These are phyloP conservation scores for Podarcis muralis DNA, from an alignment of 2,113 vertebrate genomes.

Conservation along the genomic window DNA sequence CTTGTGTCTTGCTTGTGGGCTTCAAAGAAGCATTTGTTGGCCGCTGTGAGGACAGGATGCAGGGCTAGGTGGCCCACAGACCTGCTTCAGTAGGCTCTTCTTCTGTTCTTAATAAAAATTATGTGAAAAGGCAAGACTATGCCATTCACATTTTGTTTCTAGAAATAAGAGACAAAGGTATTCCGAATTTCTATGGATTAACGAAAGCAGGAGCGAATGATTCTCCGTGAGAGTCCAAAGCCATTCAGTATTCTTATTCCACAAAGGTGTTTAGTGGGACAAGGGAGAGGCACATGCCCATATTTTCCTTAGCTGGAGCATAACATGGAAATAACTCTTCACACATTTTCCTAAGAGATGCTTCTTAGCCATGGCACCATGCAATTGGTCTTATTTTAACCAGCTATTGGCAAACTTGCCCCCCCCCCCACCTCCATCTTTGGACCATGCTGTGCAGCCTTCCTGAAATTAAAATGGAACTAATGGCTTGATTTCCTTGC, in stretches of 20 bases:
- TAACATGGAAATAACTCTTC: constrained; percentile 30
- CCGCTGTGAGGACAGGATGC: too few species aligned
- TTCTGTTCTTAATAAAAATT: not conserved
- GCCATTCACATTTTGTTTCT: not conserved
- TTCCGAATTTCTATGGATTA: not conserved
- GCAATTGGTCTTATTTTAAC: constrained; percentile 4
- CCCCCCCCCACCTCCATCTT: not conserved
- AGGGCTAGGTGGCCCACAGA: too few species aligned
- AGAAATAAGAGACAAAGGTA: not conserved
- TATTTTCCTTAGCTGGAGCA: constrained; percentile 9
- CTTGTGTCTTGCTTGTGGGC: not conserved
- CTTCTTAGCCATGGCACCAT: constrained; percentile 16
- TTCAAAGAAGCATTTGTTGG: not conserved
- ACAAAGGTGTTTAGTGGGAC: not conserved
- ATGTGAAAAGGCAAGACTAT: not conserved
- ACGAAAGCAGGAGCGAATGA: not conserved
- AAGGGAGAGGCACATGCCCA: not conserved
- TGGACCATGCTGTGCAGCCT: constrained; percentile 18
- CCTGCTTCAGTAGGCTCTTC: too few species aligned
- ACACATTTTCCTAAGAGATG: constrained; percentile 31
- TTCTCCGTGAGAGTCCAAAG: not conserved
- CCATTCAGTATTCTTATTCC: not conserved
- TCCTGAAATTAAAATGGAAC: constrained; percentile 34
- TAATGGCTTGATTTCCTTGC: constrained; percentile 28
- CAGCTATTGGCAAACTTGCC: constrained; percentile 15